Conservation (phyloP, 1,140 invertebrate species). For the Conus betulinus region DNA sequence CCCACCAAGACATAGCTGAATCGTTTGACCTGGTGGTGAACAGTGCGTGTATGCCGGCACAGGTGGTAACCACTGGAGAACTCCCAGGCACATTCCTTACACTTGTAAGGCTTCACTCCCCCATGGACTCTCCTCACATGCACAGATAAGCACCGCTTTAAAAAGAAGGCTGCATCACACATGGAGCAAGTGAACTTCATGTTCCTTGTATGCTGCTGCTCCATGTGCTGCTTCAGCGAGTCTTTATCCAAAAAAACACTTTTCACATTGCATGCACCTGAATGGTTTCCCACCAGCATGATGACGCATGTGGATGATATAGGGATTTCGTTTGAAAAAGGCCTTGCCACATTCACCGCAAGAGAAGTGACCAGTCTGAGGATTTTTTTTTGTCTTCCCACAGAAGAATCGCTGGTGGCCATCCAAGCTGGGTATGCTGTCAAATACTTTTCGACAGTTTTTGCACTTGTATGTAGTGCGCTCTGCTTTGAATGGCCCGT, state of each 20-base stretch:
- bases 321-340: background rate
- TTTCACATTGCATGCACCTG: background rate
- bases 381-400: background rate
- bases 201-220: background rate
- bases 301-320: background rate
- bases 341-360: background rate
- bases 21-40: slow-evolving; percentile 15
- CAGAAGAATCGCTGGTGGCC: slow-evolving; percentile 16
- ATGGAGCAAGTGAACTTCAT: background rate
- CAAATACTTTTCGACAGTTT: background rate
- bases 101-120: slow-evolving; percentile 74
- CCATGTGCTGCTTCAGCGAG: background rate
- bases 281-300: slow-evolving; percentile 2
- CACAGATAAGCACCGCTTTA: slow-evolving; percentile 6
- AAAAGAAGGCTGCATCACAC: slow-evolving; percentile 12
- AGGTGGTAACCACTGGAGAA: slow-evolving; percentile 62
- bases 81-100: slow-evolving; percentile 69
- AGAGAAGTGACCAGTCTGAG: background rate
- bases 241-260: background rate
- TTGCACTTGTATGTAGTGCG: background rate
- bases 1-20: background rate
- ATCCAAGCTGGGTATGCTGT: background rate
- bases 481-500: background rate
- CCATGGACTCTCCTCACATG: slow-evolving; percentile 79
- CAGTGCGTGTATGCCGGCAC: slow-evolving; percentile 14